Percentiles rank a stretch among this genome's conserved stretches.
These are phyloP conservation scores for Accipiter virgatus DNA, from an alignment of 2,113 vertebrate species.

Conservation along the genomic window DNA sequence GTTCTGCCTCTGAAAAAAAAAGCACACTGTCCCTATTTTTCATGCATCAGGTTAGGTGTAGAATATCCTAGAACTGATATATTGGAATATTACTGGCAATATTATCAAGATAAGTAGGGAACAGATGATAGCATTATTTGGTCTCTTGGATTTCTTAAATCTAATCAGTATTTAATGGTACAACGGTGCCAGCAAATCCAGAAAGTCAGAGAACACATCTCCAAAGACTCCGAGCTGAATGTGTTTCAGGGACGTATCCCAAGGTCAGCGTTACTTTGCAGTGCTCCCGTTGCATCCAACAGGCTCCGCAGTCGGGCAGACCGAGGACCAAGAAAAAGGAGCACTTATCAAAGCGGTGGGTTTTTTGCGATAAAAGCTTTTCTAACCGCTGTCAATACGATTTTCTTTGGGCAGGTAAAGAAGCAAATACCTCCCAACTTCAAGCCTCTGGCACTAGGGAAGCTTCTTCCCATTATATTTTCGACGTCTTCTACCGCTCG, in stretches of 20 bases:
- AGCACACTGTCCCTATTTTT: background rate
- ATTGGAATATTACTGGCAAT: conserved; percentile 24
- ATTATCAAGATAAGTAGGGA: conserved; percentile 40
- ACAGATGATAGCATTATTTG: conserved; percentile 29
- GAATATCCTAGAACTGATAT: background rate
- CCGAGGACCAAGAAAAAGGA: background rate
- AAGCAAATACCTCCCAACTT: background rate
- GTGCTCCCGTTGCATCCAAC: background rate
- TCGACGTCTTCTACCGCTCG: background rate
- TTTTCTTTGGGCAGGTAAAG: background rate
- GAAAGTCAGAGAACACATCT: conserved; percentile 23
- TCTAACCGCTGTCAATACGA: background rate
- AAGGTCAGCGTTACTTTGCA: conserved; percentile 7
- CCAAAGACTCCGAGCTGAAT: background rate
- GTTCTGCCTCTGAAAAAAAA: conserved; percentile 23
- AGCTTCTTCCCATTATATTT: background rate
- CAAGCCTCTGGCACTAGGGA: background rate
- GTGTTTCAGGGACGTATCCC: background rate
- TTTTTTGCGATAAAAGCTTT: background rate
- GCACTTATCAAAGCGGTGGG: background rate
- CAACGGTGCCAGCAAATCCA: background rate
- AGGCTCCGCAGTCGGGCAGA: background rate
- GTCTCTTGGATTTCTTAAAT: conserved; percentile 35
- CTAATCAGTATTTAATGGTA: conserved; percentile 52
- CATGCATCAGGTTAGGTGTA: background rate